These are phyloP conservation scores for Metalampra italica DNA, from an alignment of 2,888 invertebrate species.

Conservation along the genomic window DNA sequence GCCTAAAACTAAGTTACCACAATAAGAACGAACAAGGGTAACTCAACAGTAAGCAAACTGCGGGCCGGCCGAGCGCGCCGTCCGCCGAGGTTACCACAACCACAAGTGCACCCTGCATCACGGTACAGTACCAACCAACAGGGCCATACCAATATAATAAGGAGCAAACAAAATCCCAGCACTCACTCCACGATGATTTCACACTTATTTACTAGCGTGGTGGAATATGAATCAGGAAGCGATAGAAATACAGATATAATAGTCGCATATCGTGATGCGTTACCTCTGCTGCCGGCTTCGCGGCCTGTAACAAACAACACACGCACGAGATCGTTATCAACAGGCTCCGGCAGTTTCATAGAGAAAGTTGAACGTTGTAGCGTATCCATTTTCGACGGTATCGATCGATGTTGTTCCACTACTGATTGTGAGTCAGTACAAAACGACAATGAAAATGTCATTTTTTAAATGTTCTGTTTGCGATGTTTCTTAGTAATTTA, in stretches of 20 bases:
- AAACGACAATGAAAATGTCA: no score
- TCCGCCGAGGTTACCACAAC: conserved; percentile 63
- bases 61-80: conserved; percentile 39
- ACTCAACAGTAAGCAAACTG: conserved; percentile 59
- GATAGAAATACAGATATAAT: conserved; percentile 60
- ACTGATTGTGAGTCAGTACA: no score
- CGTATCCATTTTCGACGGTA: no score
- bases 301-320: conserved; percentile 83
- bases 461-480: no score
- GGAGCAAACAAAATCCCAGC: conserved; percentile 75
- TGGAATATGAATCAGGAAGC: conserved; percentile 73
- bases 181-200: conserved; percentile 69
- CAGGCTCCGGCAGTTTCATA: no score
- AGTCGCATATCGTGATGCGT: conserved; percentile 56
- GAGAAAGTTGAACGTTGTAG: no score
- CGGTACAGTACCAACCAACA: conserved; percentile 62
- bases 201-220: conserved; percentile 63
- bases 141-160: conserved; percentile 61
- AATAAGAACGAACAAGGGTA: conserved; percentile 62
- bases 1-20: conserved; percentile 65
- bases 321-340: no score
- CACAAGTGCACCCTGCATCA: conserved; percentile 68
- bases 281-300: conserved; percentile 85
- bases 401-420: no score
- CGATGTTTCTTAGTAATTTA: no score